A percentile compares a stretch with the other conserved stretches of the same genome.
phyloP scores from a whole-genome alignment of 35 echinoderm and acorn worm genomes.

The Apostichopus japonicus region DNA sequence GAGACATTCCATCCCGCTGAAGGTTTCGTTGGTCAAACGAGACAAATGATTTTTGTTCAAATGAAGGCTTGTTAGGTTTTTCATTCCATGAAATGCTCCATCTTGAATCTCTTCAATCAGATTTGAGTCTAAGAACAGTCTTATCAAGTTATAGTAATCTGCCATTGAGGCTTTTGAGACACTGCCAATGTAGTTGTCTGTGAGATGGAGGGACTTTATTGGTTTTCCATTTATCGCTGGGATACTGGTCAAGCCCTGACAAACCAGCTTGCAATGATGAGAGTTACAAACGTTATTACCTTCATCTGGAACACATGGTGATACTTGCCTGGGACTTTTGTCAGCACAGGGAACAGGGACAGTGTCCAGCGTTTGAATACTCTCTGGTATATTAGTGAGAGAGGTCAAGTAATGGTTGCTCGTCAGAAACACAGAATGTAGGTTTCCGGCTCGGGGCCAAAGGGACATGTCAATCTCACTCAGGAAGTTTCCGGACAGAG shows the following conservation, averaged over 20 bases:
- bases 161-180: neutral
- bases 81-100: neutral
- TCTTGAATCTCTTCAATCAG: neutral
- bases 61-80: neutral
- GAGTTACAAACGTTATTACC: neutral
- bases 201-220: neutral
- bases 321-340: neutral
- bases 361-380: neutral
- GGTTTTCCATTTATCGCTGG: neutral
- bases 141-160: neutral
- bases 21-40: neutral
- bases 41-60: neutral
- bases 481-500: neutral
- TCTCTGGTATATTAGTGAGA: neutral
- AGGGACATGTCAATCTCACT: neutral
- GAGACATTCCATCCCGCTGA: neutral
- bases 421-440: neutral
- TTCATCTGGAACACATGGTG: too few species aligned
- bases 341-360: neutral
- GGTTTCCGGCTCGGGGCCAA: neutral
- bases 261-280: neutral
- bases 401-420: neutral
- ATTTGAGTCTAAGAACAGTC: neutral
- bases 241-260: neutral
- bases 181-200: neutral